Conservation (phyloP, 1,140 invertebrate genomes). For the Pseudomyrmex gracilis region DNA sequence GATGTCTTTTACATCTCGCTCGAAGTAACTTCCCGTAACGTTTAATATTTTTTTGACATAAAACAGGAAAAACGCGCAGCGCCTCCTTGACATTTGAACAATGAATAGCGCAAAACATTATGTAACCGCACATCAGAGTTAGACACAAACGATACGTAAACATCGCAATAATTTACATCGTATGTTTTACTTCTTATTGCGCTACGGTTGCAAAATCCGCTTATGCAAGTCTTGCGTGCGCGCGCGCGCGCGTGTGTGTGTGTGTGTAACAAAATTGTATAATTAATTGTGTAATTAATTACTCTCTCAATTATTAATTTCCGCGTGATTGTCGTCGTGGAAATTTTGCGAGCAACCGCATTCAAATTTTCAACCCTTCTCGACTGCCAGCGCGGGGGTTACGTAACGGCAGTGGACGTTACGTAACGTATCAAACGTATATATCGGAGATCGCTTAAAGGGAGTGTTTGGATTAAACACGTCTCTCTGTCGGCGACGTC, state of each 20-base stretch:
- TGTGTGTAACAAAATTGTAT: not conserved
- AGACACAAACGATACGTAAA: not conserved
- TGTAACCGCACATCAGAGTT: not conserved
- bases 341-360: not conserved
- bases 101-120: conserved; percentile 17
- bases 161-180: not conserved
- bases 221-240: too few species aligned
- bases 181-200: conserved; percentile 8
- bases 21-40: too few species aligned
- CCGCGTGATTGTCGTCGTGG: not conserved
- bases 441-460: not conserved
- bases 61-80: too few species aligned
- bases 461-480: conserved; percentile 13
- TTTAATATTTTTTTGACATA: too few species aligned
- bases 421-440: conserved; percentile 26
- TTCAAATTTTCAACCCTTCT: conserved; percentile 37
- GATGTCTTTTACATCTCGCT: too few species aligned
- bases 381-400: not conserved
- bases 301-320: not conserved
- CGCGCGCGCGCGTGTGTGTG: not conserved
- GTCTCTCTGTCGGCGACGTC: too few species aligned
- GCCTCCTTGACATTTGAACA: not conserved
- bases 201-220: not conserved
- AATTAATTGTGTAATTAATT: conserved; percentile 18
- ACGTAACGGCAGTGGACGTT: conserved; percentile 29